Conservation (phyloP, 2,888 invertebrate species). For the Xestia c-nigrum region DNA sequence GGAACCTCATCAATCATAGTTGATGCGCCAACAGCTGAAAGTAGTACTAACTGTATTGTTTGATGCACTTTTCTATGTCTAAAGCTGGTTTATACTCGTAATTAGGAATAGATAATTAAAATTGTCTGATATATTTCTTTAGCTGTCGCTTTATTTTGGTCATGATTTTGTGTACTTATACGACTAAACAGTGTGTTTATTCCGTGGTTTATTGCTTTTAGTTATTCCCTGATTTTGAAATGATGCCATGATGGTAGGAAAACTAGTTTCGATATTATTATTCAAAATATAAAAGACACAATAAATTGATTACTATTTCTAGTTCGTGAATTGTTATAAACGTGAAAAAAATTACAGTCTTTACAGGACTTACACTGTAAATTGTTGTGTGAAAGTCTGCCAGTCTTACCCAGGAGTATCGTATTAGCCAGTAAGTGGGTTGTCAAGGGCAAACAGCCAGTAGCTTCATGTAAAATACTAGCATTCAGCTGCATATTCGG, state of each 20-base stretch:
- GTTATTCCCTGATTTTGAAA: not conserved
- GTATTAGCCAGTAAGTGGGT: too few species aligned
- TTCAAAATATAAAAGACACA: not conserved
- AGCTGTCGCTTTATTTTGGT: not conserved
- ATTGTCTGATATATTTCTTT: not conserved
- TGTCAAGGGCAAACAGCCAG: not conserved
- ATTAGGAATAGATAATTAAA: not conserved
- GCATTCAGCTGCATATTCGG: not conserved
- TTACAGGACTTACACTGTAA: not conserved
- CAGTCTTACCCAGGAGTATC: too few species aligned
- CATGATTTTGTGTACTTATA: not conserved
- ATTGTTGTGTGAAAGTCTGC: not conserved
- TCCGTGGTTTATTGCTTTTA: not conserved
- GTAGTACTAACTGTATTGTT: slow-evolving; percentile 48
- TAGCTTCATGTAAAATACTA: not conserved
- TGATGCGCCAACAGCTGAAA: slow-evolving; percentile 17
- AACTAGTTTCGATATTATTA: not conserved
- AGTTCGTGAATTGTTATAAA: not conserved
- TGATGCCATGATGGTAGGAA: not conserved
- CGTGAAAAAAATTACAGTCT: not conserved
- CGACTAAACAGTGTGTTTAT: not conserved
- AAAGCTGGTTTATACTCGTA: not conserved
- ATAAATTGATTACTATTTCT: not conserved
- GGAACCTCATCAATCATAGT: slow-evolving; percentile 46
- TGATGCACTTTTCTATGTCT: slow-evolving; percentile 18